Conservation (phyloP, 2,113 vertebrate genomes). For the Callochromis pleurospilus region DNA sequence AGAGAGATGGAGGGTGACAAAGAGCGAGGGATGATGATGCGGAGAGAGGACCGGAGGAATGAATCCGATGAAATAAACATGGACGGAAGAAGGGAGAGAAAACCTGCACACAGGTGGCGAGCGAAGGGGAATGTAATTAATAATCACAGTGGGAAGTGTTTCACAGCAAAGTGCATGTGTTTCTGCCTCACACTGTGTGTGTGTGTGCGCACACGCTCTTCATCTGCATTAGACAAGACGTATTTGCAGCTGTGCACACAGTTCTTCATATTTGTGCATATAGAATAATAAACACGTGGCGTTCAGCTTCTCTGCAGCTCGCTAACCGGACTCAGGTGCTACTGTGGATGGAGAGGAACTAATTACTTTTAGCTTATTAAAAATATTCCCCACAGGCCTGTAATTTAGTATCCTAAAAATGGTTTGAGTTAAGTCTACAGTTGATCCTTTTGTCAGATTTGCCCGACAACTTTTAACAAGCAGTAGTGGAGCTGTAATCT, state of each 20-base stretch:
- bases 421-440: neutral
- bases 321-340: neutral
- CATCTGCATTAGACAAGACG: neutral
- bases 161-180: slow-evolving; percentile 27
- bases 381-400: neutral
- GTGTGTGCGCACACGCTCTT: neutral
- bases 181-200: slow-evolving; percentile 13
- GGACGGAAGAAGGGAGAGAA: neutral
- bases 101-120: slow-evolving; percentile 26
- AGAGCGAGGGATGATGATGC: neutral
- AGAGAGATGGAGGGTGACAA: neutral
- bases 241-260: neutral
- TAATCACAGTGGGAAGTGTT: slow-evolving; percentile 51
- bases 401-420: neutral
- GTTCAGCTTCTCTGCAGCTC: neutral
- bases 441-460: neutral
- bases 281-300: neutral
- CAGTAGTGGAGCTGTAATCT: neutral
- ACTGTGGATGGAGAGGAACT: neutral
- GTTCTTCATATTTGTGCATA: neutral
- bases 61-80: neutral
- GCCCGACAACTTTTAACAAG: neutral
- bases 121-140: slow-evolving; percentile 57
- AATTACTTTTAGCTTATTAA: neutral
- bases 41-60: neutral